Evolutionary conservation across 2,888 invertebrate species (phyloP).

Genomic region (Callyntrura sp.): DNA sequence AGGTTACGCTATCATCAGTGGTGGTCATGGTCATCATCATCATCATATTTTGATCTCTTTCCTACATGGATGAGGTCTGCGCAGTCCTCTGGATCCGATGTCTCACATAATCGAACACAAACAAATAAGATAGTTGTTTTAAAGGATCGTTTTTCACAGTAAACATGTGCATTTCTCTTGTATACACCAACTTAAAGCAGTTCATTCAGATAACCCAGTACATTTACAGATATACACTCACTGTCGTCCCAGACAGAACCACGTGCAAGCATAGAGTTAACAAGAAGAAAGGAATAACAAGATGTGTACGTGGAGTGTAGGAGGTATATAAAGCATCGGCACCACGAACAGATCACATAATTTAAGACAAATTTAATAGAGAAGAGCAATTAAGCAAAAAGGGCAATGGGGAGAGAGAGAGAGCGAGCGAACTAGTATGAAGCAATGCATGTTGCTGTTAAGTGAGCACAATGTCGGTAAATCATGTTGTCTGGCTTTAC

Average conservation of each 20-base stretch:
- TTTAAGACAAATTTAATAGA: slow-evolving; percentile 83
- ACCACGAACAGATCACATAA: slow-evolving; percentile 80
- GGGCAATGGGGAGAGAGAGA: slow-evolving; percentile 35
- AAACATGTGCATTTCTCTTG: neutral
- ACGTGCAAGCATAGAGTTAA: neutral
- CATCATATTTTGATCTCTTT: slow-evolving; percentile 84
- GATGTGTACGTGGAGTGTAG: neutral
- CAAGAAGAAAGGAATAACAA: neutral
- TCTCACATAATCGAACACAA: slow-evolving; percentile 85
- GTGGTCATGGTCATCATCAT: slow-evolving; percentile 83
- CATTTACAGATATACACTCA: neutral
- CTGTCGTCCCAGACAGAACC: neutral
- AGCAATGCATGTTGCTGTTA: neutral
- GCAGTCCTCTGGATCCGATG: slow-evolving; percentile 86
- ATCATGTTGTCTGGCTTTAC: slow-evolving; percentile 78
- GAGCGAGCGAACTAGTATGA: neutral
- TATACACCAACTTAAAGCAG: slow-evolving; percentile 1
- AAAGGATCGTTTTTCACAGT: neutral
- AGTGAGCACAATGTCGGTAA: slow-evolving; percentile 77
- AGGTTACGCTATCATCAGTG: slow-evolving; percentile 75
- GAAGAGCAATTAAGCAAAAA: slow-evolving; percentile 81
- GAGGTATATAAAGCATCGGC: slow-evolving; percentile 11
- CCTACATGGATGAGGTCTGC: slow-evolving; percentile 83
- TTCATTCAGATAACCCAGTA: neutral
- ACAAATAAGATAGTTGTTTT: neutral